Evolutionary conservation across 2,797 vertebrate species (phyloP).

Genomic region (Pseudochirops corinnae): DNA sequence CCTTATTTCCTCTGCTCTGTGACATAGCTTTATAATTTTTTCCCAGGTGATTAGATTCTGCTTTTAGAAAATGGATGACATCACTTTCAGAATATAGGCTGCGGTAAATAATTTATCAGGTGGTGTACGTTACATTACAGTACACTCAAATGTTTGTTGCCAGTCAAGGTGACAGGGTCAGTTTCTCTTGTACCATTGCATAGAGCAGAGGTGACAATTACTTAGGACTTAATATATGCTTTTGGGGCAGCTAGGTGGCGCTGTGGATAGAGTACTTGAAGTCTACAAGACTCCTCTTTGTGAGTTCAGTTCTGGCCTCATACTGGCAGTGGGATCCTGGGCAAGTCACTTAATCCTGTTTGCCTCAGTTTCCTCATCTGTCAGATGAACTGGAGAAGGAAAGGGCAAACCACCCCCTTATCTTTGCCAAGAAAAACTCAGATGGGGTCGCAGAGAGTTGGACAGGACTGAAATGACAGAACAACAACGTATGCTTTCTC

Average conservation of each 20-base stretch:
- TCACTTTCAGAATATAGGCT: not conserved
- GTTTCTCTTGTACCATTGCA: not conserved
- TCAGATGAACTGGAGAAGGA: too few species aligned
- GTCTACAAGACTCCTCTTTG: not conserved
- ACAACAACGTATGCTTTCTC: not conserved
- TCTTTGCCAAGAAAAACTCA: not conserved
- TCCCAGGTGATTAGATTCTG: not conserved
- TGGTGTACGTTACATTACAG: not conserved
- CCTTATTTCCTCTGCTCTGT: not conserved
- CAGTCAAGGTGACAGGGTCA: not conserved
- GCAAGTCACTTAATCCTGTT: not conserved
- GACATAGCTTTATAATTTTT: not conserved
- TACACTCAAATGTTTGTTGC: not conserved
- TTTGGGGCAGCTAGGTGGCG: not conserved
- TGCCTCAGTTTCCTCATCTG: too few species aligned
- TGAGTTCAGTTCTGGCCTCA: not conserved
- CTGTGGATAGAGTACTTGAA: not conserved
- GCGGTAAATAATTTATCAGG: not conserved
- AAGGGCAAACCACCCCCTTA: not conserved
- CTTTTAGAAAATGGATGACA: constrained; percentile 10
- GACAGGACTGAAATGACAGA: not conserved
- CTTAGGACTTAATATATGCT: not conserved
- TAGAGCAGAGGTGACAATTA: not conserved
- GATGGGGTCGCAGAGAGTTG: not conserved
- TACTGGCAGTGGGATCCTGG: not conserved